Evolutionary conservation across 2,888 invertebrate species (phyloP).

Genomic region (Arge pagana): DNA sequence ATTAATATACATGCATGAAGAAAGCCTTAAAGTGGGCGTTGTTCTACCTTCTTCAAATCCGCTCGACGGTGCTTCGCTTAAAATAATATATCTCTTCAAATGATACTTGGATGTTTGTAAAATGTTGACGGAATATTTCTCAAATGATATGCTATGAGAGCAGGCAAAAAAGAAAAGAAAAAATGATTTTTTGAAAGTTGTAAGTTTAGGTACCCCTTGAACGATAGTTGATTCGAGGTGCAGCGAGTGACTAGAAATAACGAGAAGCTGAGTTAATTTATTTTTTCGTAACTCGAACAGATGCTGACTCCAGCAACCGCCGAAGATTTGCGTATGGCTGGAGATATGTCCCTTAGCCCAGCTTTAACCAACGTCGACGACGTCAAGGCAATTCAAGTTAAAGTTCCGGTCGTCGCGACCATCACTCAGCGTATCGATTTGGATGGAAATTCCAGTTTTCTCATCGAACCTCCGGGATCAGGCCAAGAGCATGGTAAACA

Average conservation of each 20-base stretch:
- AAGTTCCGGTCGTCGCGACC: constrained; percentile 68
- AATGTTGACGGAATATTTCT: too few relatives aligned
- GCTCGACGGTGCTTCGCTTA: too few relatives aligned
- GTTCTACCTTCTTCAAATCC: too few relatives aligned
- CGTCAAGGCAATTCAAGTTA: constrained; percentile 61
- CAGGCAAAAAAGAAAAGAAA: too few relatives aligned
- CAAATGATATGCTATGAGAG: too few relatives aligned
- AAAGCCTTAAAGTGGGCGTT: too few relatives aligned
- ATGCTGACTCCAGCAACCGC: constrained; percentile 75
- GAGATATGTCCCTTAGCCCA: constrained; percentile 61
- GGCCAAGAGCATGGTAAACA: constrained; percentile 49
- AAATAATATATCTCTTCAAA: too few relatives aligned
- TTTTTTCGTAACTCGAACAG: constrained; percentile 48
- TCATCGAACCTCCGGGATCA: constrained; percentile 61
- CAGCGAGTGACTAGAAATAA: background rate
- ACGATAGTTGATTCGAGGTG: too few relatives aligned
- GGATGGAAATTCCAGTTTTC: constrained; percentile 61
- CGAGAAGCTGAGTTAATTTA: constrained; percentile 1
- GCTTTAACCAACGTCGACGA: constrained; percentile 47
- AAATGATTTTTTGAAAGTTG: too few relatives aligned
- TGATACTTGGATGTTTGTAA: too few relatives aligned
- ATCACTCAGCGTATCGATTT: constrained; percentile 62
- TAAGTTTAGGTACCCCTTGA: too few relatives aligned
- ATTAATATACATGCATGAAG: too few relatives aligned
- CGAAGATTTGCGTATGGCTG: constrained; percentile 69